Percentiles rank a stretch among this genome's conserved stretches.
phyloP scores from a whole-genome alignment of 2,113 vertebrate genomes.

The Nicator chloris region DNA sequence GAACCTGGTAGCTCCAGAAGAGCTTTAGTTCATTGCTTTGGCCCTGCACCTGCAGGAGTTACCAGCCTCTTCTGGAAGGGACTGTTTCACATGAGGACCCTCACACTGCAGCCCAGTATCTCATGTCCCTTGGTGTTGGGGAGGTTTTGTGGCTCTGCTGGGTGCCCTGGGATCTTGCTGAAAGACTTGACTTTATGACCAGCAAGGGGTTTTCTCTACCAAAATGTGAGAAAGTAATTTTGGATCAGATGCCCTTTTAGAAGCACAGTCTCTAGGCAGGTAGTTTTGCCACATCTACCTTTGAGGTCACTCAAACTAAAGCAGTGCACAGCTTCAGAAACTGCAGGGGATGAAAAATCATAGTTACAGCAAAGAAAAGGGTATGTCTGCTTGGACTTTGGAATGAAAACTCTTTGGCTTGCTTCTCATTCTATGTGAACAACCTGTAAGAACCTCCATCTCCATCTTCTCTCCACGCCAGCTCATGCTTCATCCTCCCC shows the following conservation, averaged over 20 bases:
- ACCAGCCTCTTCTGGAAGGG: background rate
- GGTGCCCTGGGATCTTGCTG: background rate
- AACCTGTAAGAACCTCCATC: background rate
- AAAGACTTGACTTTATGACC: background rate
- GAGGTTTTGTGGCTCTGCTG: background rate
- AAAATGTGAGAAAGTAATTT: background rate
- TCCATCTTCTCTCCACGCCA: background rate
- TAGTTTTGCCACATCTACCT: background rate
- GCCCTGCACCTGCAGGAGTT: background rate
- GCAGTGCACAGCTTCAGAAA: background rate
- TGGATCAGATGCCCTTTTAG: background rate
- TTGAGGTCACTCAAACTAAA: background rate
- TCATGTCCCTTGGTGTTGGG: rapidly evolving
- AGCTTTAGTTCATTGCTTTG: rapidly evolving
- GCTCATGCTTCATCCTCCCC: background rate
- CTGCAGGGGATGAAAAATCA: background rate
- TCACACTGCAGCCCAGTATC: background rate
- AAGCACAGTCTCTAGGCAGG: background rate
- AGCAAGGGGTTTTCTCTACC: background rate
- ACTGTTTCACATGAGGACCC: background rate
- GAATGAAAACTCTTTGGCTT: background rate
- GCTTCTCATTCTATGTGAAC: background rate
- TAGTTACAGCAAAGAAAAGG: background rate
- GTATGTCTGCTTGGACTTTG: background rate
- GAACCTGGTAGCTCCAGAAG: background rate